These are phyloP conservation scores for Ypsolopha sequella DNA, from an alignment of 2,888 invertebrate species.

Conservation along the genomic window DNA sequence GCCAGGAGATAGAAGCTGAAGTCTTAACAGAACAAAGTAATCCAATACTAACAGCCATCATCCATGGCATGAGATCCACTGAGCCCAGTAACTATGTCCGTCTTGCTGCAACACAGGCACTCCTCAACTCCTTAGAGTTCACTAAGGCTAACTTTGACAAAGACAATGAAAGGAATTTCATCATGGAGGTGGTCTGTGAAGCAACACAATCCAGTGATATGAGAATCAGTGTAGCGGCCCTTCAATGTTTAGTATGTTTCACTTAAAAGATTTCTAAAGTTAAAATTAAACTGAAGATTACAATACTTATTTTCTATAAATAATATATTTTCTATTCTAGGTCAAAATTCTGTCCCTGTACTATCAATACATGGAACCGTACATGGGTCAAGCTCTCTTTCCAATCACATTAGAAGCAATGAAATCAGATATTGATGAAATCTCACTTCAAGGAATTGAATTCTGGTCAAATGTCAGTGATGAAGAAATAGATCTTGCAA, in stretches of 20 bases:
- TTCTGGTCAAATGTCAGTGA: constrained; percentile 99
- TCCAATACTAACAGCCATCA: constrained; percentile 97
- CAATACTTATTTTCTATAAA: neutral
- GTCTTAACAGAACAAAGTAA: constrained; percentile 94
- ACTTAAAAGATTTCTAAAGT: neutral
- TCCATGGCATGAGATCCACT: constrained; percentile 97
- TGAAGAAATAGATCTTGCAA: constrained; percentile 96
- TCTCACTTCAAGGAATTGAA: constrained; percentile 98
- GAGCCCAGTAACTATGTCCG: constrained; percentile 95
- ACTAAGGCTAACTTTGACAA: constrained; percentile 98
- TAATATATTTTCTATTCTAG: constrained; percentile 18
- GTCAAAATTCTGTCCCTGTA: constrained; percentile 97
- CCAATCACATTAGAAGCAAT: constrained; percentile 98
- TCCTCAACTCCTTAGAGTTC: constrained; percentile 97
- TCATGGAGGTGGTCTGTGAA: constrained; percentile 99
- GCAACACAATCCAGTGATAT: constrained; percentile 95
- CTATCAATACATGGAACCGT: constrained; percentile 99
- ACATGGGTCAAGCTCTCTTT: constrained; percentile 98
- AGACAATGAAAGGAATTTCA: constrained; percentile 97
- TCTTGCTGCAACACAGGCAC: constrained; percentile 95
- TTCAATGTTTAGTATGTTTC: constrained; percentile 92
- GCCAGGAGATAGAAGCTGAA: constrained; percentile 97
- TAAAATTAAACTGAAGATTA: neutral
- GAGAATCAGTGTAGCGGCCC: constrained; percentile 94
- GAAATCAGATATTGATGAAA: constrained; percentile 96